Evolutionary conservation across 2,113 vertebrate genomes (phyloP).

Genomic region (Barbus barbus): DNA sequence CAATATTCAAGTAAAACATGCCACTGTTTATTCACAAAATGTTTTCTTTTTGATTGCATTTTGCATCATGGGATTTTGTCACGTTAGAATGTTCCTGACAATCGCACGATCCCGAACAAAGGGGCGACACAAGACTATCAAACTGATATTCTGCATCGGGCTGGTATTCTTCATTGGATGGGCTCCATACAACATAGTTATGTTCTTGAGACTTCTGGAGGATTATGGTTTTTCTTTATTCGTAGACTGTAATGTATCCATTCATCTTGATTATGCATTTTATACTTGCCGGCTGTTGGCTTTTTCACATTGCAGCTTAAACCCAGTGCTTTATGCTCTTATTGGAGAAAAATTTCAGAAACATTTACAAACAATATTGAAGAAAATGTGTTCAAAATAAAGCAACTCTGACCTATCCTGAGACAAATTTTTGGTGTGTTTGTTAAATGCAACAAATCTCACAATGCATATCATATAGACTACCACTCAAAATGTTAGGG

Average conservation of each 20-base stretch:
- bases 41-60: constrained; percentile 81
- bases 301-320: not conserved
- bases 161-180: constrained; percentile 85
- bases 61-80: constrained; percentile 80
- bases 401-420: not conserved
- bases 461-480: not conserved
- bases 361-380: not conserved
- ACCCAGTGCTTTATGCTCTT: constrained; percentile 7
- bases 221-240: not conserved
- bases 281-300: not conserved
- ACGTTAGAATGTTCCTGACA: constrained; percentile 77
- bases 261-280: constrained; percentile 3
- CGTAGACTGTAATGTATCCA: not conserved
- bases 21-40: constrained; percentile 64
- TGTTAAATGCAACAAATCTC: not conserved
- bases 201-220: not conserved
- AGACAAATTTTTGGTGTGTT: not conserved
- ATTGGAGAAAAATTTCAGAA: not conserved
- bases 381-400: not conserved
- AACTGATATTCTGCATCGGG: constrained; percentile 83
- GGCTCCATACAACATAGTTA: constrained; percentile 85
- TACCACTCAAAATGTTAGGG: too few species aligned
- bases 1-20: constrained; percentile 49
- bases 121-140: constrained; percentile 80
- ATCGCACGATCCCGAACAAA: constrained; percentile 74